These are phyloP conservation scores for Erpornis zantholeuca DNA, from an alignment of 2,113 vertebrate species.

Conservation along the genomic window DNA sequence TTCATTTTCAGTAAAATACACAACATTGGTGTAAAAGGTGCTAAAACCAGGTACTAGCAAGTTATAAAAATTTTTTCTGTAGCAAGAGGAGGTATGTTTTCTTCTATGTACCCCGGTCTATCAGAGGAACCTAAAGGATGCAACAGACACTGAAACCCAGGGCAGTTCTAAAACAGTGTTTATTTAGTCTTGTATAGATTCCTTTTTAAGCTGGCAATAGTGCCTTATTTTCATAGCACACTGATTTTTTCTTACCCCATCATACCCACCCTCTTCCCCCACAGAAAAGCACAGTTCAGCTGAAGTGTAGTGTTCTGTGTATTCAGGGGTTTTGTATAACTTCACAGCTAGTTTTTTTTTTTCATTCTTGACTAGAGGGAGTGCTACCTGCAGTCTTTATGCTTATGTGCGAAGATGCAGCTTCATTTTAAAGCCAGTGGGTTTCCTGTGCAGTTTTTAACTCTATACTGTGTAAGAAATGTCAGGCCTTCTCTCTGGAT, in stretches of 20 bases:
- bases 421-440: not conserved
- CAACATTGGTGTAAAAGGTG: not conserved
- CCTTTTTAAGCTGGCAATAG: not conserved
- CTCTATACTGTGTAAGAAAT: not conserved
- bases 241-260: not conserved
- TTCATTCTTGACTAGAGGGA: not conserved
- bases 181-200: not conserved
- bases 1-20: not conserved
- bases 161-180: not conserved
- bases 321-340: not conserved
- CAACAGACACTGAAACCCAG: not conserved
- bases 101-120: not conserved
- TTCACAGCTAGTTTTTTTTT: not conserved
- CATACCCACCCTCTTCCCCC: fast-evolving
- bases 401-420: not conserved
- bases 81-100: not conserved
- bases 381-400: not conserved
- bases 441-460: not conserved
- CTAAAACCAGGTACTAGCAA: not conserved
- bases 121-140: not conserved
- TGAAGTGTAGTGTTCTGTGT: not conserved
- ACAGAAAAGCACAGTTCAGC: not conserved
- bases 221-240: not conserved
- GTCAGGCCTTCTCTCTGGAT: not conserved
- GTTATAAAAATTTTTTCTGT: not conserved